Evolutionary conservation across 2,113 vertebrate genomes (phyloP).

Genomic region (Podilymbus podiceps): DNA sequence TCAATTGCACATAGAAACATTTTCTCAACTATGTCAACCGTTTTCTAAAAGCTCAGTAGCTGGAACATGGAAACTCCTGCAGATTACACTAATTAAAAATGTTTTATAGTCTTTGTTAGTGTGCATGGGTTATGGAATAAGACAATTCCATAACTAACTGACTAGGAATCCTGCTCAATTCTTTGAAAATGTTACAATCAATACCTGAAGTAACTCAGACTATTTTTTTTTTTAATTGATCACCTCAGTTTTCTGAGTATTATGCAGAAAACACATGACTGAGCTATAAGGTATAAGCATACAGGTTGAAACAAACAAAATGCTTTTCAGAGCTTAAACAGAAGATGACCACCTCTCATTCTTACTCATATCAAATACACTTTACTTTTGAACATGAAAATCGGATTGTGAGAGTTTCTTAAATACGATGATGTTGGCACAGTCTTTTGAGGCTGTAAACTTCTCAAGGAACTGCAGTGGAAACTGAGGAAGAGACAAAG

Average conservation of each 20-base stretch:
- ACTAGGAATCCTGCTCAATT: neutral
- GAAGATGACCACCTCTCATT: neutral
- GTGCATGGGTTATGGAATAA: neutral
- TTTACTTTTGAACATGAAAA: neutral
- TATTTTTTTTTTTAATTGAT: neutral
- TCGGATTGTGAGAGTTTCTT: neutral
- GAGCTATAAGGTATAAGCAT: neutral
- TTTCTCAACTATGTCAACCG: neutral
- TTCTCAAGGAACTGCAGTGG: neutral
- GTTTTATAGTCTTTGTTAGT: neutral
- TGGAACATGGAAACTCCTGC: neutral
- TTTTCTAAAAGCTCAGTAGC: neutral
- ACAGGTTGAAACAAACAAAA: neutral
- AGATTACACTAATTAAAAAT: neutral
- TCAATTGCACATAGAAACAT: neutral
- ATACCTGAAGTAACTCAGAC: neutral
- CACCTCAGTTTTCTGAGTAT: neutral
- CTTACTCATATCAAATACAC: neutral
- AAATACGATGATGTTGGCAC: neutral
- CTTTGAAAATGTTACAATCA: neutral
- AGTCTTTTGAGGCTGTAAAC: neutral
- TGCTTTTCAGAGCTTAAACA: neutral
- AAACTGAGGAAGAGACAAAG: neutral
- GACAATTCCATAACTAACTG: neutral
- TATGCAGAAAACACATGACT: neutral